Evolutionary conservation across 2,113 vertebrate species (phyloP).

Genomic region (Aptenodytes forsteri): DNA sequence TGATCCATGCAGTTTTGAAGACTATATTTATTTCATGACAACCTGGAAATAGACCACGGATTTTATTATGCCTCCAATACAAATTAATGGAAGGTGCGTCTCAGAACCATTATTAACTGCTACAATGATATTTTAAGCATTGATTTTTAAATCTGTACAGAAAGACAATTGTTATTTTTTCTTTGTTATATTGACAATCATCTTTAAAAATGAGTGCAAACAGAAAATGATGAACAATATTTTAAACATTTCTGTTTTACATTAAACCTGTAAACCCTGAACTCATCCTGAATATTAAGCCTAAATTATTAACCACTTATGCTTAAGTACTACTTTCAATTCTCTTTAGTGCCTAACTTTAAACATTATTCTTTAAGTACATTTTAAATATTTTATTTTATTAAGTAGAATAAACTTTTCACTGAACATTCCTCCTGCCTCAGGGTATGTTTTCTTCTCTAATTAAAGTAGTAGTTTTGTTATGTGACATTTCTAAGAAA

Average conservation of each 20-base stretch:
- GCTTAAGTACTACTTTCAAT: not conserved
- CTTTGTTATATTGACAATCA: not conserved
- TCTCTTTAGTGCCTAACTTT: not conserved
- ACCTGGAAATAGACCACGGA: not conserved
- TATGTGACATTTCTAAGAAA: not conserved
- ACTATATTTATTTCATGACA: not conserved
- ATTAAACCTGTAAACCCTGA: not conserved
- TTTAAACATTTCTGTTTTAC: not conserved
- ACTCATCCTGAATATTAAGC: not conserved
- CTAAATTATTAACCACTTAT: conserved; percentile 24
- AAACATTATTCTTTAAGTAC: conserved; percentile 23
- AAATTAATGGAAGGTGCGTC: not conserved
- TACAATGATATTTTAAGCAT: not conserved
- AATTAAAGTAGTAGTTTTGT: not conserved
- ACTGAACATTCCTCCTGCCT: not conserved
- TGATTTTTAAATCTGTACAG: not conserved
- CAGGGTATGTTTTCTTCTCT: not conserved
- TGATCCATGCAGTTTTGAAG: not conserved
- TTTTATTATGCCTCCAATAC: not conserved
- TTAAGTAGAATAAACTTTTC: conserved; percentile 23
- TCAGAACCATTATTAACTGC: not conserved
- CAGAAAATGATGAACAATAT: not conserved
- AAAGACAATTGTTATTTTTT: not conserved
- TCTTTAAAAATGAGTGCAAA: not conserved
- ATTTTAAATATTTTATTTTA: conserved; percentile 58